A percentile compares a stretch with the other conserved stretches of the same genome.
Conservation (phyloP, 1,140 invertebrate species). For the Bombus ignitus region DNA sequence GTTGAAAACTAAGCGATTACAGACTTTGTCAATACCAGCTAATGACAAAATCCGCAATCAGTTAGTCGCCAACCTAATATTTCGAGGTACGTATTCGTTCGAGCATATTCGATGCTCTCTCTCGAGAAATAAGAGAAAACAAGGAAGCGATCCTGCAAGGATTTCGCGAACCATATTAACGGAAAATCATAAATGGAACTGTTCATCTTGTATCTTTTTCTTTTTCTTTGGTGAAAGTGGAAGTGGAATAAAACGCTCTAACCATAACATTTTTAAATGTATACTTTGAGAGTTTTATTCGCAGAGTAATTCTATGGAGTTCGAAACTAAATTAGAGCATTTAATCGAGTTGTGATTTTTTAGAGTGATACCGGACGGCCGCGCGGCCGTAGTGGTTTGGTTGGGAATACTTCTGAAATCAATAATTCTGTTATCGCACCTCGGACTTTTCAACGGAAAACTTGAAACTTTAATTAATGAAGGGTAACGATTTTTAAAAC, state of each 20-base stretch:
- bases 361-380: neutral
- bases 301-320: neutral
- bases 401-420: neutral
- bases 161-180: neutral
- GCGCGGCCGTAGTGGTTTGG: no score
- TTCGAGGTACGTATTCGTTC: no score
- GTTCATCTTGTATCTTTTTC: neutral
- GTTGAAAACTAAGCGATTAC: no score
- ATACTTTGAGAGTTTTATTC: neutral
- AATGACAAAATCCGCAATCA: no score
- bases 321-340: neutral
- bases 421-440: neutral
- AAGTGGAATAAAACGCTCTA: neutral
- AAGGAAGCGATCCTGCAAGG: neutral
- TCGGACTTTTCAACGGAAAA: neutral
- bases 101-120: no score
- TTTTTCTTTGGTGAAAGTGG: neutral
- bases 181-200: neutral
- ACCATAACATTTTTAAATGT: neutral
- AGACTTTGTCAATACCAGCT: no score
- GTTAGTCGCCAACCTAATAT: no score
- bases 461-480: neutral
- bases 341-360: neutral
- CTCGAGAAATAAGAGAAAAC: rapidly evolving
- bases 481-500: neutral